phyloP scores from a whole-genome alignment of 2,888 invertebrate genomes.

The Rhimphoctona megacephalus region DNA sequence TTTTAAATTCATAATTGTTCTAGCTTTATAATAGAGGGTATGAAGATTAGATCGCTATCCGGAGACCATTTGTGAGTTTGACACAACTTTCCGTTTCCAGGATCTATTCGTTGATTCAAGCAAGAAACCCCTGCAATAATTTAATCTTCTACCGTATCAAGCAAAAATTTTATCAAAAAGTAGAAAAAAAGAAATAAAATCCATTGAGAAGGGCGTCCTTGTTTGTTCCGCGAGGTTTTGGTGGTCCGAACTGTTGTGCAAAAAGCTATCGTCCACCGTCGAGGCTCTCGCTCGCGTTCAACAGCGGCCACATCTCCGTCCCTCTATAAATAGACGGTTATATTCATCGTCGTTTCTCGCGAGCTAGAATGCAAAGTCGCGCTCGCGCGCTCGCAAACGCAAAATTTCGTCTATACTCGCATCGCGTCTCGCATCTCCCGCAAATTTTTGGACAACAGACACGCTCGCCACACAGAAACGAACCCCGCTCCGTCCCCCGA shows the following conservation, averaged over 20 bases:
- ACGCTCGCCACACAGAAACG: background rate
- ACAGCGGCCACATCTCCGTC: conserved; percentile 50
- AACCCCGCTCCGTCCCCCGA: background rate
- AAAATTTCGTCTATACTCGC: conserved; percentile 38
- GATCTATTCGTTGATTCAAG: background rate
- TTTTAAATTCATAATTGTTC: background rate
- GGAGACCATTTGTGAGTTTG: background rate
- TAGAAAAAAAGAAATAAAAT: background rate
- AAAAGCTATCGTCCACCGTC: conserved; percentile 5
- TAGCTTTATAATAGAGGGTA: background rate
- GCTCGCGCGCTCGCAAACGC: conserved; percentile 23
- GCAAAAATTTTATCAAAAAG: background rate
- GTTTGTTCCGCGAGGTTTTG: background rate
- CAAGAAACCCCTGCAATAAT: background rate
- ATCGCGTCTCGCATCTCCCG: conserved; percentile 40
- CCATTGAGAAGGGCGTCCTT: background rate
- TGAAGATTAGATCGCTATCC: background rate
- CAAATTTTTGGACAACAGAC: conserved; percentile 43
- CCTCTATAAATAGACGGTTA: conserved; percentile 69
- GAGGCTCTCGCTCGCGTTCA: conserved; percentile 23
- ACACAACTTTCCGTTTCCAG: background rate
- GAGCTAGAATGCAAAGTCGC: conserved; percentile 63
- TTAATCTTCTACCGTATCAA: background rate
- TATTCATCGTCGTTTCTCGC: conserved; percentile 66
- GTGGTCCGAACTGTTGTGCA: background rate